Conservation (phyloP, 2,113 vertebrate species). For the Ctenodactylus gundi region DNA sequence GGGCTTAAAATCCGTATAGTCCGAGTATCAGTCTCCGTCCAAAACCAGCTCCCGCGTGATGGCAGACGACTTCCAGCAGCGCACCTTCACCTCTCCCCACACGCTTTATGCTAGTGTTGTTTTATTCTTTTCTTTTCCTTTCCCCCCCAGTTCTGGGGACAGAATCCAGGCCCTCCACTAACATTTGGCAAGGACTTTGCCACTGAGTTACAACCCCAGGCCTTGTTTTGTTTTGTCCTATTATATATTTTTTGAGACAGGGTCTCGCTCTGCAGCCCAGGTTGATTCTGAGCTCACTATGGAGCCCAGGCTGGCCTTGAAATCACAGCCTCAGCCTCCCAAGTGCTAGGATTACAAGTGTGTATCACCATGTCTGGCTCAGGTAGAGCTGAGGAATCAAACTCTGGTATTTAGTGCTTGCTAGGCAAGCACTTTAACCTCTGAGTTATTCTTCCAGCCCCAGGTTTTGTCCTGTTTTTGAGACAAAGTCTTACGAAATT, state of each 20-base stretch:
- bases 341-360: no score
- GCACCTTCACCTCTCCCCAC: background rate
- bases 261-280: no score
- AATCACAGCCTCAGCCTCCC: no score
- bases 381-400: no score
- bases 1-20: slow-evolving; percentile 20
- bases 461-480: background rate
- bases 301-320: no score
- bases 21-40: background rate
- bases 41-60: background rate
- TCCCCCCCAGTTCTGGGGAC: background rate
- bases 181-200: background rate
- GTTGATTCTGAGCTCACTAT: no score
- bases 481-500: background rate
- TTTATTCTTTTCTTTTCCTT: background rate
- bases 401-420: no score
- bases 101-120: background rate
- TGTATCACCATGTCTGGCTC: no score
- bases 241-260: no score
- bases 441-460: background rate
- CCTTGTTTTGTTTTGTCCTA: background rate
- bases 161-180: background rate
- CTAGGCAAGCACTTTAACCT: background rate
- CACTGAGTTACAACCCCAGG: background rate
- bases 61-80: background rate